Conservation (phyloP, 2,888 invertebrate genomes). For the Coleophora flavipennella region DNA sequence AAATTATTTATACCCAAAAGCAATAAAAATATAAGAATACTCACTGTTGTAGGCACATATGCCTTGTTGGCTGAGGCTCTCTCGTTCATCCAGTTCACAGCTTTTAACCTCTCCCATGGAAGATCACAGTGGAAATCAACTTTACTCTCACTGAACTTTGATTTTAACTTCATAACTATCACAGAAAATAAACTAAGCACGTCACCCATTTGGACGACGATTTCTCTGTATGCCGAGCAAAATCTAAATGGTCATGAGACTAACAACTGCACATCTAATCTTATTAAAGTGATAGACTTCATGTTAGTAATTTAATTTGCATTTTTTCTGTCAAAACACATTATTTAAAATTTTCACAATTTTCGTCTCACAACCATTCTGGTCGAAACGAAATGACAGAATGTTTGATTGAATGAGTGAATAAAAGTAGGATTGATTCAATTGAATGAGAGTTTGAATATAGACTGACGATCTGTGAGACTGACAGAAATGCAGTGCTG, state of each 20-base stretch:
- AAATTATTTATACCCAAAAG: no score
- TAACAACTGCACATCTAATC: conserved; percentile 36
- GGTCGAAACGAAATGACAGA: conserved; percentile 34
- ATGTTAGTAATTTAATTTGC: conserved; percentile 51
- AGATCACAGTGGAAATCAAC: conserved; percentile 59
- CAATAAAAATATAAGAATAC: conserved; percentile 9
- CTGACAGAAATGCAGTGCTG: no score
- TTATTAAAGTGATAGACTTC: conserved; percentile 37
- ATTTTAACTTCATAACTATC: conserved; percentile 69
- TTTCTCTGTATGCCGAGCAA: conserved; percentile 27
- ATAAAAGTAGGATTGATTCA: not conserved
- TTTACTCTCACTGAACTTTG: conserved; percentile 64
- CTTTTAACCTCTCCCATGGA: conserved; percentile 57
- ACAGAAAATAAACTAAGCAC: conserved; percentile 67
- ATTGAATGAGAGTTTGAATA: not conserved
- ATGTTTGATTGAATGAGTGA: conserved; percentile 15
- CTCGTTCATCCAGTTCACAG: conserved; percentile 85
- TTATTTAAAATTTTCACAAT: conserved; percentile 22
- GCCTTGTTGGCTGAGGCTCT: conserved; percentile 82
- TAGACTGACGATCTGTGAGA: no score
- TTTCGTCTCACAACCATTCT: conserved; percentile 24
- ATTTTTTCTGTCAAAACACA: conserved; percentile 25
- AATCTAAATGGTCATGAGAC: conserved; percentile 56
- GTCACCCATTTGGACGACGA: conserved; percentile 49
- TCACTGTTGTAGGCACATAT: conserved; percentile 85